Evolutionary conservation across 2,797 vertebrate genomes (phyloP).

Genomic region (Falco novaeseelandiae): DNA sequence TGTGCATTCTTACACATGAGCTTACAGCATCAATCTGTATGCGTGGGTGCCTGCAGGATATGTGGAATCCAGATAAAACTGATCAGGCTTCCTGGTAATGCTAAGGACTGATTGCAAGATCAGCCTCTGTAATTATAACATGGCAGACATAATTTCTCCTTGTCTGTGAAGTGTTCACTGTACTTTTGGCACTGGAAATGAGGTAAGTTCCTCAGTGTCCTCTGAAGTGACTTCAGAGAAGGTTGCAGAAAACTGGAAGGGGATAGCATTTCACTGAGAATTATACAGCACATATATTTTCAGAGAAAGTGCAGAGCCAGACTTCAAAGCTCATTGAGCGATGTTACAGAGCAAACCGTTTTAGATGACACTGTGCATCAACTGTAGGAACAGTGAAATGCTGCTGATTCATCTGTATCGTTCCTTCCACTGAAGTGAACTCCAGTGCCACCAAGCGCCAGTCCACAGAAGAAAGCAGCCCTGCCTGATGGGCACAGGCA

Average conservation of each 20-base stretch:
- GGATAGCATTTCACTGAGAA: neutral
- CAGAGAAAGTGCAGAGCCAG: neutral
- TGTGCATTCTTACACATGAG: neutral
- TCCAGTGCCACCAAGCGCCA: constrained; percentile 47
- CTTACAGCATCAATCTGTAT: neutral
- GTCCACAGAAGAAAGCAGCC: neutral
- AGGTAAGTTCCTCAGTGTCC: neutral
- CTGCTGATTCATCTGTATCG: neutral
- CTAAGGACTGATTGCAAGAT: neutral
- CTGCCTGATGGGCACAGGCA: neutral
- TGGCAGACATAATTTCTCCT: neutral
- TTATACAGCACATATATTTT: neutral
- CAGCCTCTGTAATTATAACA: neutral
- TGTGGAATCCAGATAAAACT: neutral
- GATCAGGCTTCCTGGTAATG: neutral
- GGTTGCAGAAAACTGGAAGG: neutral
- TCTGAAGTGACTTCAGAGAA: neutral
- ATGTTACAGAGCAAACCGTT: neutral
- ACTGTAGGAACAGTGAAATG: fast-evolving
- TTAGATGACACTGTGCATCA: neutral
- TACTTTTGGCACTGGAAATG: neutral
- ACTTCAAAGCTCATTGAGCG: neutral
- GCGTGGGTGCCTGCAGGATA: neutral
- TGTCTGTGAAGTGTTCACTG: neutral
- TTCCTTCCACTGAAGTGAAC: fast-evolving